Base-by-base conservation (phyloP, 2,797 vertebrate species). In the Chrysocyon brachyurus region DNA sequence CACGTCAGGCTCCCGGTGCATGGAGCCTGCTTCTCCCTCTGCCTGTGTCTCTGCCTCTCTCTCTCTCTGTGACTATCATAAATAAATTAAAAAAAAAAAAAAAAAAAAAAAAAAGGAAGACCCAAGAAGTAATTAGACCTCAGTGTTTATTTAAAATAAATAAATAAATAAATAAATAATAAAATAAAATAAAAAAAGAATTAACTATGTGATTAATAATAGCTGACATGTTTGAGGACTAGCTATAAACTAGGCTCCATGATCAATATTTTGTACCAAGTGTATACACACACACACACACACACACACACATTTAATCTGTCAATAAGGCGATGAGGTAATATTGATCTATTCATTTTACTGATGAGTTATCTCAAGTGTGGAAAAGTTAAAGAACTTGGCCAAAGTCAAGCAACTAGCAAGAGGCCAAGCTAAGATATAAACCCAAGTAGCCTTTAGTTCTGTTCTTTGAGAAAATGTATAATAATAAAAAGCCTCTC, bases 331-430 rank as follows among this genome's bases (percentile, higher is more conserved):
- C 8, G 17, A 78, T 70, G 9, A 21, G 5, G 24, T 56, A 89
- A 40, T 68, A 90, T 79, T 81, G 63, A 78, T 68, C 15, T 83
- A 21, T 81, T 72, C 33, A 75, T 70, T 94, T 93, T 68, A 85
- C 40, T 70, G 17, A 63, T 83, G 24, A 97, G 49, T 9, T 90
- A 61, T 84, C 14, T 84, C 36, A 92, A 72, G 46, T 12, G 31
- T 54, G 24, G 21, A 59, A 52, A 89, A 84, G 36, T 83, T 59
- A 46, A 64, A 61, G 88, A 36, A 57, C 24, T 36, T 82, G 40
- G 33, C 26, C 77, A 82, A 72, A 8, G 14, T 57, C 36, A 73
- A 14, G 61, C 24, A 91, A 83, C 6, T 88, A 28, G 28, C 40
- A 93, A 84, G 26, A 40, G 49, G 6, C 7, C 75, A 31, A 72